Conservation (phyloP, 2,113 vertebrate species). For the Mustela nigripes region DNA sequence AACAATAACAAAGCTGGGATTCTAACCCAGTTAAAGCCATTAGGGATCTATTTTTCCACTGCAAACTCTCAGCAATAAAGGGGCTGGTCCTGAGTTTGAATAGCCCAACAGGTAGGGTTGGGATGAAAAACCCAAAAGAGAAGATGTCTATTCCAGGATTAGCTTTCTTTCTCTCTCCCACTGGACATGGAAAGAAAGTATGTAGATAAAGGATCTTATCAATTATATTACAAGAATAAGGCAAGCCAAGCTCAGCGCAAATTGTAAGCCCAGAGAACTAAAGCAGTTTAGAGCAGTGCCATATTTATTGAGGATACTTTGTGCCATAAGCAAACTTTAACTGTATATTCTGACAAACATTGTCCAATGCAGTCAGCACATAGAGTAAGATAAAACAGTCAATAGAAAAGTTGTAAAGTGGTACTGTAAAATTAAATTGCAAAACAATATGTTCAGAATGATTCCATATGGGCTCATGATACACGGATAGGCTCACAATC, state of each 20-base stretch:
- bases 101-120: neutral
- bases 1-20: neutral
- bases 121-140: neutral
- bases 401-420: neutral
- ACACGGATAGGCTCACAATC: neutral
- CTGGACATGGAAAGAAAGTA: neutral
- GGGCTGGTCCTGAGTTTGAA: neutral
- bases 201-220: neutral
- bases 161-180: neutral
- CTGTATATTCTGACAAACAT: neutral
- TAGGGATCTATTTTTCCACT: neutral
- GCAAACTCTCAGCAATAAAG: neutral
- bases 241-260: neutral
- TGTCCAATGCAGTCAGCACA: neutral
- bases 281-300: neutral
- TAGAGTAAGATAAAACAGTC: neutral
- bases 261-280: neutral
- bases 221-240: neutral
- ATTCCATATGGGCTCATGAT: neutral
- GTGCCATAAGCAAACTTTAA: neutral
- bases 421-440: neutral
- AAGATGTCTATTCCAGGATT: neutral
- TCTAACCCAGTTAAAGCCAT: neutral
- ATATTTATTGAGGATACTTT: neutral
- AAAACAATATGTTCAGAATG: neutral